These are phyloP conservation scores for Conger conger DNA, from an alignment of 2,113 vertebrate species.

Conservation along the genomic window DNA sequence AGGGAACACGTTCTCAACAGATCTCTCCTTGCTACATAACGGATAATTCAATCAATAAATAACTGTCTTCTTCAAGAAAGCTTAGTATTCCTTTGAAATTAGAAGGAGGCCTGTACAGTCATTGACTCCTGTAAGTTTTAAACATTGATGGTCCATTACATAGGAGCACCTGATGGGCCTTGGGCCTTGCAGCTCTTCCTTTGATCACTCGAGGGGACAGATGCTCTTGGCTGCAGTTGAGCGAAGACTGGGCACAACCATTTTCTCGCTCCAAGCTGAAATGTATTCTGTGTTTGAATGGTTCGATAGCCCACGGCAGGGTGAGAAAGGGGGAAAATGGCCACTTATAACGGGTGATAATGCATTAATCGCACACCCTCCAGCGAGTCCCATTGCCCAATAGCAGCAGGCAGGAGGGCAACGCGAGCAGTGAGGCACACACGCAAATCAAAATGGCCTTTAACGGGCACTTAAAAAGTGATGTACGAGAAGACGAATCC, in stretches of 20 bases:
- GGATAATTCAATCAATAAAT: too few relatives aligned
- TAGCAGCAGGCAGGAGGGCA: background rate
- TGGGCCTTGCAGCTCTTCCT: too few relatives aligned
- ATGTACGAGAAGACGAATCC: background rate
- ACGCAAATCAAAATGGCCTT: background rate
- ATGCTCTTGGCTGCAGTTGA: background rate
- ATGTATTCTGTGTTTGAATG: background rate
- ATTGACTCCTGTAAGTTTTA: background rate
- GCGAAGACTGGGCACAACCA: background rate
- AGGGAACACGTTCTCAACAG: too few relatives aligned
- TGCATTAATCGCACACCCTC: conserved; percentile 16
- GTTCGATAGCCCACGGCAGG: background rate
- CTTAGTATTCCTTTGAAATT: background rate
- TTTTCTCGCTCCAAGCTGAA: background rate
- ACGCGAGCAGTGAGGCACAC: background rate
- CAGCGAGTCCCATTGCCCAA: background rate
- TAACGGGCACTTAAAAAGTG: background rate
- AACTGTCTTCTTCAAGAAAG: background rate
- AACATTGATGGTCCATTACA: background rate
- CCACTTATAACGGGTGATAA: conserved; percentile 15
- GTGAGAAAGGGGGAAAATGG: background rate
- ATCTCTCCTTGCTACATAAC: too few relatives aligned
- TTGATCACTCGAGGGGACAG: too few relatives aligned
- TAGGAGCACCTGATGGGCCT: background rate
- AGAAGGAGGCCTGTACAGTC: background rate